Conservation (phyloP, 2,113 vertebrate genomes). For the Caranx melampygus region DNA sequence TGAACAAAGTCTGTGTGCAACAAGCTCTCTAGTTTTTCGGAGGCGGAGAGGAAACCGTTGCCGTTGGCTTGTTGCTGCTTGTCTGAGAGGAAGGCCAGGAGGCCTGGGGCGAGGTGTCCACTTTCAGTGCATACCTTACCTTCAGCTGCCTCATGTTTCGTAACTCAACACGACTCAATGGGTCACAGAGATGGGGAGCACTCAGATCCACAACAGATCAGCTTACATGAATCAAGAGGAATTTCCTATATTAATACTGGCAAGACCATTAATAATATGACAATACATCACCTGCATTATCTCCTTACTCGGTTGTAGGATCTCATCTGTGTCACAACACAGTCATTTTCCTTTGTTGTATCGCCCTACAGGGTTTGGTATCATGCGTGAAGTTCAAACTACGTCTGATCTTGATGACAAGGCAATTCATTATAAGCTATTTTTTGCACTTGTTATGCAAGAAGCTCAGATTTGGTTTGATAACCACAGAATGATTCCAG, state of each 20-base stretch:
- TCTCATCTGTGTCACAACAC: conserved; percentile 53
- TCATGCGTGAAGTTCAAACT: conserved; percentile 23
- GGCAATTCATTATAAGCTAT: conserved; percentile 45
- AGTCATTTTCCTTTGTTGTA: conserved; percentile 35
- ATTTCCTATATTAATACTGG: conserved; percentile 76
- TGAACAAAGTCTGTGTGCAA: conserved; percentile 43
- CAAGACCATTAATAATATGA: conserved; percentile 68
- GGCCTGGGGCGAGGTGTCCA: conserved; percentile 82
- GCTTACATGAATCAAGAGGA: conserved; percentile 76
- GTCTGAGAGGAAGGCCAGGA: conserved; percentile 80
- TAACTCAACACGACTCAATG: conserved; percentile 79
- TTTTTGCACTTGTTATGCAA: conserved; percentile 46
- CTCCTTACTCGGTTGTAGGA: conserved; percentile 31
- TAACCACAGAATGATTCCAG: conserved; percentile 32
- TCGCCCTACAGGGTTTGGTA: conserved; percentile 51
- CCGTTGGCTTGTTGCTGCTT: conserved; percentile 77
- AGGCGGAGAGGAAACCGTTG: conserved; percentile 61
- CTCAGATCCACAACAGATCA: conserved; percentile 66
- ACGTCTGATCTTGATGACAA: conserved; percentile 42
- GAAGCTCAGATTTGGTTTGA: conserved; percentile 48
- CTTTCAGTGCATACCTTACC: conserved; percentile 85
- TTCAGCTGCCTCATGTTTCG: conserved; percentile 83
- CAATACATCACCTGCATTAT: conserved; percentile 64
- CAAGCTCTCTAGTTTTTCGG: conserved; percentile 67
- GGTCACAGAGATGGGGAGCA: conserved; percentile 76